Evolutionary conservation across 2,888 invertebrate genomes (phyloP), one percentile per base, ranked within the genome.

Genomic region (Drosophila hamatofila): DNA sequence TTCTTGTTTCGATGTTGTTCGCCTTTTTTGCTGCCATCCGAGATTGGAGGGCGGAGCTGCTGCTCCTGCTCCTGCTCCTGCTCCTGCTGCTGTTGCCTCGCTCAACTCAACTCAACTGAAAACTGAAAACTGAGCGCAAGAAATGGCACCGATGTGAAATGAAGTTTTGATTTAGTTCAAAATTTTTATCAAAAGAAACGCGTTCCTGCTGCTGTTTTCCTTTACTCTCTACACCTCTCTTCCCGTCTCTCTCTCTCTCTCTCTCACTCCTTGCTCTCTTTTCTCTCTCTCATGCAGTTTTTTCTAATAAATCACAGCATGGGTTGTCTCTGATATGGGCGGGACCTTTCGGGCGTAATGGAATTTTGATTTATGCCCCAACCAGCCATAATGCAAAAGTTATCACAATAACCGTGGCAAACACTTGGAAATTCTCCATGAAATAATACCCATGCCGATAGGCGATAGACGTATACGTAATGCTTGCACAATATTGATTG

Each of bases 151-250:
- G 92, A 91, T 89, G 91, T 91, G 91, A 92, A 91, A 91, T 91
- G 91, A 91, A 91, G 92, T 91, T 91, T 92, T 91, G 91, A 91
- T 91, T 92, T 91, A 91, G 92, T 91, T 91, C 91, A 87, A 84
- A 90, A 91, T 90, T 91, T 87, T 92, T 91, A 92, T 91, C 92
- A 91, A 91, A 85, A 91, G 91, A 91, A 92, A 92, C 90, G 91
- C 90, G 87, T 84, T 83, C 78, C 71, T 76, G 81, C 82, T 79
- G 71, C 75, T 80, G 72, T 80, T 68, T 54, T 54, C 51, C 23
- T 27, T 7, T 21, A 25, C 58, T 46, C 54, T 46, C 57, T 57
- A 18, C 60, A 66, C 23, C 52, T 39, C 55, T 39, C n/a, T 35
- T 12, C 35, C 35, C 12, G 35, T 8, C 39, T 3, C 37, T 8